Evolutionary conservation across 1,140 invertebrate species (phyloP).

Genomic region (Macrostomum lignano): DNA sequence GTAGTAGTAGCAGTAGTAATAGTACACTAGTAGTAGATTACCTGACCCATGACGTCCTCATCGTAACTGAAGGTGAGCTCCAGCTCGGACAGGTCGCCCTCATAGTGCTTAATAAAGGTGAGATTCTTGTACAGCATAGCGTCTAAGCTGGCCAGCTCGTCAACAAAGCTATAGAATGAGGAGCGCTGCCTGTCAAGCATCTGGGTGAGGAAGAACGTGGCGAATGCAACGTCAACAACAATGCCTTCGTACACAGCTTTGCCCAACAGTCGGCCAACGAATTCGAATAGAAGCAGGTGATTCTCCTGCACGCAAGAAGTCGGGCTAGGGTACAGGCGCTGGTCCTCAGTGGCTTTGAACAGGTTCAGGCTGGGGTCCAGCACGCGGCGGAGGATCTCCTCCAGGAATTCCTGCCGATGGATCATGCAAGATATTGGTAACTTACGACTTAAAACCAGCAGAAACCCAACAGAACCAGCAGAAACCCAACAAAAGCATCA

Average conservation of each 20-base stretch:
- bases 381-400: slow-evolving; percentile 78
- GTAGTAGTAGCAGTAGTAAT: no score
- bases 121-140: slow-evolving; percentile 75
- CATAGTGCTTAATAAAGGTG: slow-evolving; percentile 71
- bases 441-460: no score
- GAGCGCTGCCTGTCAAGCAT: slow-evolving; percentile 63
- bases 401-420: slow-evolving; percentile 88
- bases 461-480: no score
- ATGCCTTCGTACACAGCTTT: slow-evolving; percentile 91
- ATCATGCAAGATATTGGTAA: not conserved
- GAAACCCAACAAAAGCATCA: no score
- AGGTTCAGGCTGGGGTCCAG: slow-evolving; percentile 88
- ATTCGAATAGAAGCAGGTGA: slow-evolving; percentile 81
- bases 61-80: slow-evolving; percentile 86
- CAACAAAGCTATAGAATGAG: slow-evolving; percentile 68
- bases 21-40: no score
- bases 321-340: slow-evolving; percentile 46
- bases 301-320: slow-evolving; percentile 42
- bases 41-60: slow-evolving; percentile 64
- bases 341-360: slow-evolving; percentile 63
- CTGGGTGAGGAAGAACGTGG: slow-evolving; percentile 87
- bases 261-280: slow-evolving; percentile 79
- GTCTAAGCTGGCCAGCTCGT: slow-evolving; percentile 84
- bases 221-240: slow-evolving; percentile 86
- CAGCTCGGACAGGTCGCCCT: slow-evolving; percentile 66